Evolutionary conservation across 2,113 vertebrate species (phyloP).

Genomic region (Chaetodon auriga): DNA sequence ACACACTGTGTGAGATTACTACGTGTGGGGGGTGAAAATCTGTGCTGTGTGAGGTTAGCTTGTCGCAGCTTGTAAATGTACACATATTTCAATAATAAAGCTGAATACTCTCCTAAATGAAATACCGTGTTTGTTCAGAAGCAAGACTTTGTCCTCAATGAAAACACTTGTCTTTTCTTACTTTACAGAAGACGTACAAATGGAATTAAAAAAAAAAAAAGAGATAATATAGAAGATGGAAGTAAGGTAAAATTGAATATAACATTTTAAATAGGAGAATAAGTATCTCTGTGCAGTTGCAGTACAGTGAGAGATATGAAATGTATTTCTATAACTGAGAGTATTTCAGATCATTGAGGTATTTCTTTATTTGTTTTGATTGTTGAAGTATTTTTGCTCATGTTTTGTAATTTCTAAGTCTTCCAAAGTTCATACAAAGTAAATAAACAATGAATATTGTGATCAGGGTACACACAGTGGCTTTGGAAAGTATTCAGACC

Average conservation of each 20-base stretch:
- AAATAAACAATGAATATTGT: neutral
- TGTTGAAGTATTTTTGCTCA: too few species aligned
- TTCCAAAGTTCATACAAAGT: neutral
- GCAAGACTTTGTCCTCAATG: neutral
- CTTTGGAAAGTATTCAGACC: neutral
- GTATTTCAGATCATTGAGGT: neutral
- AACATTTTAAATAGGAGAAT: neutral
- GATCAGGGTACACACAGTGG: neutral
- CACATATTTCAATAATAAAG: neutral
- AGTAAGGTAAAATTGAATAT: neutral
- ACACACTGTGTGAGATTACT: conserved; percentile 8
- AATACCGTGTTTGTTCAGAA: conserved; percentile 1
- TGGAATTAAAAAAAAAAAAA: neutral
- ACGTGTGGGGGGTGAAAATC: conserved; percentile 15
- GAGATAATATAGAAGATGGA: neutral
- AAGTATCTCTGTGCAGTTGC: neutral
- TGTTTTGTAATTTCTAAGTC: neutral
- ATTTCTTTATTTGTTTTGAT: neutral
- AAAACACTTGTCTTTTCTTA: neutral
- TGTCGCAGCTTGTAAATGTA: neutral
- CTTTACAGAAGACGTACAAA: neutral
- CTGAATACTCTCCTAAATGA: neutral
- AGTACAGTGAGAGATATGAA: neutral
- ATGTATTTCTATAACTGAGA: neutral
- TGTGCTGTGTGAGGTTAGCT: conserved; percentile 2